A percentile compares a stretch with the other conserved stretches of the same genome.
These are phyloP conservation scores for Toxotes lorentzi DNA, from an alignment of 2,797 vertebrate species.

Conservation along the genomic window DNA sequence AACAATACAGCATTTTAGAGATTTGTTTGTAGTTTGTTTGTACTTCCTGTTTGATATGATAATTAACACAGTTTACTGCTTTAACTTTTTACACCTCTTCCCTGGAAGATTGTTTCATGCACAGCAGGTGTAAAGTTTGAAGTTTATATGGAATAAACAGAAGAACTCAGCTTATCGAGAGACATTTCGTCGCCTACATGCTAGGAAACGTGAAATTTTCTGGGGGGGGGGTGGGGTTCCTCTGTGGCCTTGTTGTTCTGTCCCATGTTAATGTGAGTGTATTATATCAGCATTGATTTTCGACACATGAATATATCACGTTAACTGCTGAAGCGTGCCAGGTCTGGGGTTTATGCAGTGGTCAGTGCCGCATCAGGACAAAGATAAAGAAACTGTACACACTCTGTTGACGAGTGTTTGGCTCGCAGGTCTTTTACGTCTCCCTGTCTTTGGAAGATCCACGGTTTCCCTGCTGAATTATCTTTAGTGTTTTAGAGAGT, in stretches of 20 bases:
- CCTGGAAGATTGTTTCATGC: background rate
- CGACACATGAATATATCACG: constrained; percentile 79
- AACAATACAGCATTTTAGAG: constrained; percentile 7
- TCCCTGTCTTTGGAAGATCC: constrained; percentile 9
- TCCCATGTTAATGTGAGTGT: constrained; percentile 70
- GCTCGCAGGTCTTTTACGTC: constrained; percentile 5
- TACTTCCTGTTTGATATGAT: constrained; percentile 21
- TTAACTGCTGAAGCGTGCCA: constrained; percentile 71
- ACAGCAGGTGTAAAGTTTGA: background rate
- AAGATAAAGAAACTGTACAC: constrained; percentile 54
- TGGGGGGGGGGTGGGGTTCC: background rate
- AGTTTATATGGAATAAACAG: background rate
- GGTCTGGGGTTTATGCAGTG: constrained; percentile 69
- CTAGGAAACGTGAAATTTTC: constrained; percentile 21
- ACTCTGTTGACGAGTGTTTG: constrained; percentile 21
- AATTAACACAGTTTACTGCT: background rate
- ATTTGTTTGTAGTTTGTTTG: background rate
- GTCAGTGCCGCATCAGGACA: constrained; percentile 69
- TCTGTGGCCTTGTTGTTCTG: constrained; percentile 33
- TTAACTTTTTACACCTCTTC: background rate
- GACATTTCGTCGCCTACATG: background rate
- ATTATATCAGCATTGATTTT: constrained; percentile 82
- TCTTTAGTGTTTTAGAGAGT: background rate
- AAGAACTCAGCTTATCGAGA: background rate
- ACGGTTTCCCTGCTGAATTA: constrained; percentile 5